Evolutionary conservation across 2,113 vertebrate genomes (phyloP), one percentile per base, ranked within the genome.

Genomic region (Brevimyrus niger): DNA sequence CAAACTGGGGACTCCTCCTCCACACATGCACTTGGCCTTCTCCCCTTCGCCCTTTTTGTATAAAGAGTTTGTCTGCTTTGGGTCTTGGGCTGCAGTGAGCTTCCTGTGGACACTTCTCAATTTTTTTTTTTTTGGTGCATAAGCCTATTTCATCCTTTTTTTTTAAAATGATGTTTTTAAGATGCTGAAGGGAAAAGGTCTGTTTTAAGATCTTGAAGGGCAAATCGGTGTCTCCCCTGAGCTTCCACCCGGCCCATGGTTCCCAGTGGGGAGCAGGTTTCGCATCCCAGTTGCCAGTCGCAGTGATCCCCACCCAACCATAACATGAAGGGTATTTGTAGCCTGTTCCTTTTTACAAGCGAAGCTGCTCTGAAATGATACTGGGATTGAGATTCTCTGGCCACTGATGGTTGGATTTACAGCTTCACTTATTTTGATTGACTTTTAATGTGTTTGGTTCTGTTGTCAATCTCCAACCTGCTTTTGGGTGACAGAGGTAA

Each of bases 271-370:
- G 87, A 42, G 65, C 27, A 35, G 31, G 31, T 3, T 48, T 86
- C 13, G 3, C 4, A 47, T 80, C 48, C 69, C 86, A 44, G 42
- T 85, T 86, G 58, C 80, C 55, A 69, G 90, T 85, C 87, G n/a
- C 50, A 58, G 83, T 83, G 17, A 48, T 31, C 87, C 73, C 76
- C 73, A 50, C 35, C 15, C 83, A 15, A 6, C 88, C 51, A 46
- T 61, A 53, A 93, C 94, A 31, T 95, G 93, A 94, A 95, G 95
- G 96, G 95, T 94, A 94, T 95, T 95, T 95, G 93, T 92, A 95
- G 94, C 92, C 95, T 93, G 96, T 96, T 95, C 95, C 96, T 96
- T 96, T 94, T 94, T 69, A 31, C 92, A 95, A 95, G 95, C 94
- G 94, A 94, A 95, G 92, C 95, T 94, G 91, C 53, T 90, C 91